Evolutionary conservation across 2,797 vertebrate genomes (phyloP), one percentile per base, ranked within the genome.

Genomic region (Thunnus albacares): DNA sequence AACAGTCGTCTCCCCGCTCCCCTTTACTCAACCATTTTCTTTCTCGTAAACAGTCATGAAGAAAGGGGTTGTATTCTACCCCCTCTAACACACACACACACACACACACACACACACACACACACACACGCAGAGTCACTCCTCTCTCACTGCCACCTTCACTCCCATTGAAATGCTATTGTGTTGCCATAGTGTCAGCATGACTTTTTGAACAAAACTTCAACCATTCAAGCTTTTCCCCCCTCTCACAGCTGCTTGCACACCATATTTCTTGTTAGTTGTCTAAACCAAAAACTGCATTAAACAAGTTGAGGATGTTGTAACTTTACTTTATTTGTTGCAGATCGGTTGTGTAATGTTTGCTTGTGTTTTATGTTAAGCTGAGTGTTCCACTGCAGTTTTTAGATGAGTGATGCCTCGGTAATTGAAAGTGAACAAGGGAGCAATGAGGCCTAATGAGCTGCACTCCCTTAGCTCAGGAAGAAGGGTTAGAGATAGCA

Each of bases 121-220:
- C 30, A 72, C 45, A 53, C 30, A 56, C 12, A 43, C 12, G 13
- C 13, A 14, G 12, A 47, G 60, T 79, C 17, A 69, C 75, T 88
- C 79, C 72, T 63, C 69, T 70, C 51, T 43, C 33, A 3, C 71
- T 83, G 68, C 75, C 65, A 77, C 30, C 43, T 79, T 71, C 47
- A 28, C 66, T 75, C 69, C 63, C 55, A 59, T 26, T 75, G 56
- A 88, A 71, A 79, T 68, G 51, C 72, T 72, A 52, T 83, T 74
- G 86, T 81, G 82, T 85, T 77, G 63, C 81, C 71, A 80, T 87
- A 61, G 79, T 72, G 80, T 81, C 35, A 57, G 47, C 3, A 3
- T 78, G 81, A 82, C 78, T 79, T 87, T 80, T 52, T 53, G 24
- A 77, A 68, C 76, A 52, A 75, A 88, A 79, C 72, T 58, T 65